phyloP scores from a whole-genome alignment of 2,797 vertebrate species.

The Notolabrus celidotus region DNA sequence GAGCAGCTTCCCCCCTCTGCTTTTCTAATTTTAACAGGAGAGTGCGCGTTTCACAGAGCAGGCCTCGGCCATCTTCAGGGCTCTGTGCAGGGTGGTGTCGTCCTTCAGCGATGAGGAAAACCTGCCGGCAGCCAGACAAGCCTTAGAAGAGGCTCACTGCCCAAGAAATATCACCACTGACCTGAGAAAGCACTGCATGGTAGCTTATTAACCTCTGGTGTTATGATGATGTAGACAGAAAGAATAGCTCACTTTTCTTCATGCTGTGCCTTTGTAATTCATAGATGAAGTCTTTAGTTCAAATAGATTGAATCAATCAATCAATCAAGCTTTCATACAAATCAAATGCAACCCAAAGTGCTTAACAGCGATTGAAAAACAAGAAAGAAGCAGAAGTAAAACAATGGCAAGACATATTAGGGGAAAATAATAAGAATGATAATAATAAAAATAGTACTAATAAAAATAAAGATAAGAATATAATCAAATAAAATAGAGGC shows the following conservation, averaged over 20 bases:
- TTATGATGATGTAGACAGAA: not conserved
- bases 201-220: slow-evolving; percentile 50
- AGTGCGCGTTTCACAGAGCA: slow-evolving; percentile 88
- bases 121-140: slow-evolving; percentile 75
- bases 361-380: too few species aligned
- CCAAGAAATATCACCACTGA: slow-evolving; percentile 64
- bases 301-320: not conserved
- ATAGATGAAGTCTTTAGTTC: too few species aligned
- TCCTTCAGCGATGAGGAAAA: slow-evolving; percentile 81
- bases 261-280: not conserved
- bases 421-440: too few species aligned
- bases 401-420: too few species aligned
- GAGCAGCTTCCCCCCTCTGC: not conserved
- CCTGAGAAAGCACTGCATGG: slow-evolving; percentile 82
- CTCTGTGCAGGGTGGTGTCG: slow-evolving; percentile 85
- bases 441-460: too few species aligned
- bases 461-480: too few species aligned
- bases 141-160: slow-evolving; percentile 78
- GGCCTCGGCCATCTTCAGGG: slow-evolving; percentile 83
- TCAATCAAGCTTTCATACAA: too few species aligned
- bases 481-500: too few species aligned
- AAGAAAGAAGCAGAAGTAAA: too few species aligned
- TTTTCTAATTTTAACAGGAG: slow-evolving; percentile 81
- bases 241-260: not conserved
- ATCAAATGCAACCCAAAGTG: too few species aligned